These are phyloP conservation scores for Heliconius nattereri DNA, from an alignment of 1,140 invertebrate genomes.

Conservation along the genomic window DNA sequence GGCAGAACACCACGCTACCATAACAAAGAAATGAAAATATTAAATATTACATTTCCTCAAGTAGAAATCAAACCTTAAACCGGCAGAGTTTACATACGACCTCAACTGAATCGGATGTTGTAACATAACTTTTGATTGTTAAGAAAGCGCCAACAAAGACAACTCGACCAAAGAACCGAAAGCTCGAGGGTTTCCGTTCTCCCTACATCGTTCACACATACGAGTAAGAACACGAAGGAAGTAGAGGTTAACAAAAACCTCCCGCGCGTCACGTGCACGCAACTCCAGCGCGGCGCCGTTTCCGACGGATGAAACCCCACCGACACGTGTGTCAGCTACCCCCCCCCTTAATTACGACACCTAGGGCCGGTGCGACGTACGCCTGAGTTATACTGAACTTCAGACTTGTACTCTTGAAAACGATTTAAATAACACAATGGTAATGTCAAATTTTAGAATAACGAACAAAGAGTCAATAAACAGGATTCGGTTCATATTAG, in stretches of 20 bases:
- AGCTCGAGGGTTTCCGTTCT: background rate
- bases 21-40: too few relatives aligned
- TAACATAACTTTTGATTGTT: background rate
- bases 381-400: background rate
- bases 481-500: background rate
- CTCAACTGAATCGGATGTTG: too few relatives aligned
- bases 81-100: too few relatives aligned
- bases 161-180: background rate
- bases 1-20: too few relatives aligned
- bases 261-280: slow-evolving; percentile 62
- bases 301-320: slow-evolving; percentile 66
- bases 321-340: slow-evolving; percentile 54
- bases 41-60: too few relatives aligned
- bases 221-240: slow-evolving; percentile 44
- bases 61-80: too few relatives aligned
- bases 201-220: background rate
- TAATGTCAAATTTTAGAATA: background rate
- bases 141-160: background rate
- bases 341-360: slow-evolving; percentile 44
- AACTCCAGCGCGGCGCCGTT: slow-evolving; percentile 63
- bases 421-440: background rate
- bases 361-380: slow-evolving; percentile 11
- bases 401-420: background rate
- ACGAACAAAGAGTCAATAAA: background rate
- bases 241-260: slow-evolving; percentile 57